Evolutionary conservation across 2,888 invertebrate genomes (phyloP).

Genomic region (Nymphalis urticae): DNA sequence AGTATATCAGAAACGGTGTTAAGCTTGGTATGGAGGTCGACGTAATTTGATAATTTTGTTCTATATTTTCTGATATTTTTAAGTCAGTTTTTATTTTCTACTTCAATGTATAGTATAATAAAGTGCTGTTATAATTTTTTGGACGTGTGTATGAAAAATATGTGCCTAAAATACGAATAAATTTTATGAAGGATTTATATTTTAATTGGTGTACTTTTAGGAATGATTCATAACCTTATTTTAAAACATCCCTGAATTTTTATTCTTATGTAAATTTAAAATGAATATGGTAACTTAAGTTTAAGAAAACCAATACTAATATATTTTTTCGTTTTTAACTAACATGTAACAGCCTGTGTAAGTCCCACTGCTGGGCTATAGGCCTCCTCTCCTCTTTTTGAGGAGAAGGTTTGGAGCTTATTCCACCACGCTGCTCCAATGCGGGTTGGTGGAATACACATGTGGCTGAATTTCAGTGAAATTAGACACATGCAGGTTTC

Average conservation of each 20-base stretch:
- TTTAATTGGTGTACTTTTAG: background rate
- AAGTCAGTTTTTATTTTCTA: slow-evolving; percentile 4
- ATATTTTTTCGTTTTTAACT: no score
- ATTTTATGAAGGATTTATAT: background rate
- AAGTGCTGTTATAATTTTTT: slow-evolving; percentile 2
- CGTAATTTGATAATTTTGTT: slow-evolving; percentile 3
- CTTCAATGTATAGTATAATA: slow-evolving; percentile 2
- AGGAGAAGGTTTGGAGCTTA: no score
- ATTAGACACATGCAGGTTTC: no score
- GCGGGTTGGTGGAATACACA: no score
- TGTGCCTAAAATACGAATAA: background rate
- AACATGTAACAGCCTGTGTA: no score
- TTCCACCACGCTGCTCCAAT: no score
- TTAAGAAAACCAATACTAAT: no score
- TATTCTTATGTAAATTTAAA: background rate
- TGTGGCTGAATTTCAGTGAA: no score
- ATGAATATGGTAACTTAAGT: no score
- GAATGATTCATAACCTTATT: background rate
- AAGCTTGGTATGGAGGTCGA: slow-evolving; percentile 2
- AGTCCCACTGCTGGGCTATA: no score
- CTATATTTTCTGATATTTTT: slow-evolving; percentile 6
- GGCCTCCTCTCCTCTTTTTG: no score
- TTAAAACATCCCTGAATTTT: background rate
- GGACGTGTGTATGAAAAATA: background rate
- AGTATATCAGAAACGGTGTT: slow-evolving; percentile 14